Conservation (phyloP, 2,797 vertebrate genomes). For the Gallinago solitaria region DNA sequence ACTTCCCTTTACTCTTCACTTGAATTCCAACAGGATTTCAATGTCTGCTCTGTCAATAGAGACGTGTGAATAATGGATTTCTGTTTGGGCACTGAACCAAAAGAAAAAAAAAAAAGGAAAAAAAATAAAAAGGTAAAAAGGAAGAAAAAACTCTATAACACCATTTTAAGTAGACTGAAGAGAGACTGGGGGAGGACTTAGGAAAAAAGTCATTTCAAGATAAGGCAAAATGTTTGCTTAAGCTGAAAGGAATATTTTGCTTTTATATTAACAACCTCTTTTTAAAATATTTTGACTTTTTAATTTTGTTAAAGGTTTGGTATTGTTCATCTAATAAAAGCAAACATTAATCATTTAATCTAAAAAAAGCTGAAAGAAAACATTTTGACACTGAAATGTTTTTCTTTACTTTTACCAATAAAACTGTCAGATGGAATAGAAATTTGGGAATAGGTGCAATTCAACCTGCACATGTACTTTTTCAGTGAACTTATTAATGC, state of each 20-base stretch:
- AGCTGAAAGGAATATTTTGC: background rate
- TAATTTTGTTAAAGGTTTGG: background rate
- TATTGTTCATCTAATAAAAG: background rate
- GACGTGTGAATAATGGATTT: constrained; percentile 48
- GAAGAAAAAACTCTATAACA: background rate
- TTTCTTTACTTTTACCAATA: background rate
- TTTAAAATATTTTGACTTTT: background rate
- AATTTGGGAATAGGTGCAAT: background rate
- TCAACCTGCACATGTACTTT: background rate
- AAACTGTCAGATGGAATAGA: background rate
- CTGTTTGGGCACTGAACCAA: constrained; percentile 39
- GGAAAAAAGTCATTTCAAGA: background rate
- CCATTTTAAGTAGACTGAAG: background rate
- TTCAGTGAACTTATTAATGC: background rate
- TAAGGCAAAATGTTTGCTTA: background rate
- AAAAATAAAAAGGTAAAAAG: background rate
- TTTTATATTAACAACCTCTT: background rate
- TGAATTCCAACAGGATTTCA: constrained; percentile 64
- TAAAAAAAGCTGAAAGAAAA: background rate
- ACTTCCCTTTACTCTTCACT: constrained; percentile 33
- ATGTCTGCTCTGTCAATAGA: constrained; percentile 51
- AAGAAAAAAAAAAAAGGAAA: no score
- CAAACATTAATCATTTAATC: background rate
- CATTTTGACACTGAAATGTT: background rate
- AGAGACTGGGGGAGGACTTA: background rate